Percentiles rank a stretch among this genome's conserved stretches.
Evolutionary conservation across 2,113 vertebrate species (phyloP).

Genomic region (Campylorhamphus procurvoides): DNA sequence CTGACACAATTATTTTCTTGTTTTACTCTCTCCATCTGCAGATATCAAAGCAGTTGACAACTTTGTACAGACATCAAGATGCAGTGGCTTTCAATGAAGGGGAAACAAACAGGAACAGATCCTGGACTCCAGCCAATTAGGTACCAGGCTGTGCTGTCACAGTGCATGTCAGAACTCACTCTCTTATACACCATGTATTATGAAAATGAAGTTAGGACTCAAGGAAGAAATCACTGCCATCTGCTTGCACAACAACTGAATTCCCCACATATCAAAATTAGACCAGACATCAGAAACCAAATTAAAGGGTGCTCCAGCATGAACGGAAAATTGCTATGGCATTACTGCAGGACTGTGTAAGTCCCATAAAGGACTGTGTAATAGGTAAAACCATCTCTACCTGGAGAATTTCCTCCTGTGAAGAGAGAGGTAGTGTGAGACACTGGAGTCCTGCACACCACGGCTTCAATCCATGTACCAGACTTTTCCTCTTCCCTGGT

Average conservation of each 20-base stretch:
- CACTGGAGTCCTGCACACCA: fast-evolving
- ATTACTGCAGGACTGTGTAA: fast-evolving
- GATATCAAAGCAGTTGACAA: neutral
- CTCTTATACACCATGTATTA: neutral
- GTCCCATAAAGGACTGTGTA: neutral
- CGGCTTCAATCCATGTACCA: neutral
- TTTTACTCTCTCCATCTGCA: neutral
- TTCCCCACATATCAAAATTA: neutral
- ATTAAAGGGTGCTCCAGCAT: fast-evolving
- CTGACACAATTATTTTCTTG: neutral
- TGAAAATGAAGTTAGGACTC: neutral
- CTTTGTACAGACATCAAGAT: neutral
- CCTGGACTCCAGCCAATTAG: neutral
- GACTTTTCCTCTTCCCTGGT: neutral
- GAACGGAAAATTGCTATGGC: fast-evolving
- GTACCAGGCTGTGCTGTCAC: fast-evolving
- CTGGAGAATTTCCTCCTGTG: neutral
- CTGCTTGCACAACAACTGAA: neutral
- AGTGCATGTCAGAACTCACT: neutral
- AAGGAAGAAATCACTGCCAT: neutral
- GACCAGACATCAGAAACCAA: neutral
- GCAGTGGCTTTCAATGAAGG: neutral
- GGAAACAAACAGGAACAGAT: neutral
- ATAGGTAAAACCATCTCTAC: neutral
- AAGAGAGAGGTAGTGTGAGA: neutral